Conservation (phyloP, 2,888 invertebrate genomes). For the Athalia circularis region DNA sequence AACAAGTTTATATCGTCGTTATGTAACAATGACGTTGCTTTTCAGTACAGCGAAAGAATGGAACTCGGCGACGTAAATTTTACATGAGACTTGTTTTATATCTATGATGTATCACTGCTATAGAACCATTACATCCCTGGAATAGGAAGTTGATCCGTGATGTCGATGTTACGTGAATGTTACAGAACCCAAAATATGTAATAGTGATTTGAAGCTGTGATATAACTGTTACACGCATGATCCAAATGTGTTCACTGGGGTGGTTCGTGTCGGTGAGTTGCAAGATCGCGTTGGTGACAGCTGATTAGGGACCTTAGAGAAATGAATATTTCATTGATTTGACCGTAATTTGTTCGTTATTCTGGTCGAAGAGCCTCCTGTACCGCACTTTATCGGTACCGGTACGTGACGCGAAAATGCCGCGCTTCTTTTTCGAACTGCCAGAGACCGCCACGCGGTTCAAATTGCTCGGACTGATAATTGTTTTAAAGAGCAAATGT, state of each 20-base stretch:
- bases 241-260: background rate
- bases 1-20: background rate
- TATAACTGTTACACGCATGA: conserved; percentile 6
- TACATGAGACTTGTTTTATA: background rate
- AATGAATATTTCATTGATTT: too few relatives aligned
- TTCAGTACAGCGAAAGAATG: background rate
- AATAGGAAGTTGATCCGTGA: background rate
- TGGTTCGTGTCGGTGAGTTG: too few relatives aligned
- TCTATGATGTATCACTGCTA: background rate
- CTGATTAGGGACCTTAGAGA: too few relatives aligned
- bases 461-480: too few relatives aligned
- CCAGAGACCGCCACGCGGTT: too few relatives aligned
- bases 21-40: conserved; percentile 10
- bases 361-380: too few relatives aligned
- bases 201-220: background rate
- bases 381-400: too few relatives aligned
- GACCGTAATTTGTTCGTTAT: too few relatives aligned
- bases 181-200: conserved; percentile 1
- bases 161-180: background rate
- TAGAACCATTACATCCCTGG: conserved; percentile 10
- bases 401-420: too few relatives aligned
- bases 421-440: too few relatives aligned
- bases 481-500: too few relatives aligned
- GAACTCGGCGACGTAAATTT: background rate
- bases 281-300: too few relatives aligned